phyloP scores from a whole-genome alignment of 2,888 invertebrate species.

The Epistrophe grossulariae region DNA sequence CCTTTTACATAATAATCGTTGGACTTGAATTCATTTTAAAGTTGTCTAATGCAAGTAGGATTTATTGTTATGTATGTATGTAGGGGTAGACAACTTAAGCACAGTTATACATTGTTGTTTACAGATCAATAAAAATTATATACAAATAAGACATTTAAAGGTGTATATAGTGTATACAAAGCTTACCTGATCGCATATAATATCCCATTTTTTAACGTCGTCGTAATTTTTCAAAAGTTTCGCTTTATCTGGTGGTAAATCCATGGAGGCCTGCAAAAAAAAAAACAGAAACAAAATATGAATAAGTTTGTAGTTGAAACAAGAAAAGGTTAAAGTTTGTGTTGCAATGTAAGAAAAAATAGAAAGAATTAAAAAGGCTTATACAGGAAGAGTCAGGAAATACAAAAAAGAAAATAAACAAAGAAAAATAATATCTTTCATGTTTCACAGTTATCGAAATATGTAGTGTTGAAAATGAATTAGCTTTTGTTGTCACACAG shows the following conservation, averaged over 20 bases:
- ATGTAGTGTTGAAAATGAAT: too few relatives aligned
- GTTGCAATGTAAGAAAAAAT: not conserved
- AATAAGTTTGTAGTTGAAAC: not conserved
- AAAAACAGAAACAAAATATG: slow-evolving; percentile 26
- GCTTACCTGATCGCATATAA: slow-evolving; percentile 98
- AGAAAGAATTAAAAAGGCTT: not conserved
- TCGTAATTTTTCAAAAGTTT: slow-evolving; percentile 97
- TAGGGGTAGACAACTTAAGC: not conserved
- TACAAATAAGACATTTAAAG: not conserved
- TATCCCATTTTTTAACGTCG: slow-evolving; percentile 99
- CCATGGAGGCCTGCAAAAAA: slow-evolving; percentile 96
- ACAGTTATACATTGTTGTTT: not conserved
- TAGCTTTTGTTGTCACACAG: too few relatives aligned
- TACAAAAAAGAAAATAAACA: too few relatives aligned
- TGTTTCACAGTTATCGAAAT: too few relatives aligned
- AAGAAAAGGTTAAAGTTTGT: not conserved
- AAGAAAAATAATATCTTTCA: too few relatives aligned
- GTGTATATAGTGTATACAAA: too few relatives aligned
- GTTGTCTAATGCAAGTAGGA: slow-evolving; percentile 25
- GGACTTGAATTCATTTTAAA: slow-evolving; percentile 33
- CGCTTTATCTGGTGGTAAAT: slow-evolving; percentile 99
- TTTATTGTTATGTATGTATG: slow-evolving; percentile 35
- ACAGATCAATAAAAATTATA: slow-evolving; percentile 46
- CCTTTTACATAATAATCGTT: slow-evolving; percentile 51
- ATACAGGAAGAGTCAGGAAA: too few relatives aligned